phyloP scores from a whole-genome alignment of 2,113 vertebrate species.

The Callaeas wilsoni region DNA sequence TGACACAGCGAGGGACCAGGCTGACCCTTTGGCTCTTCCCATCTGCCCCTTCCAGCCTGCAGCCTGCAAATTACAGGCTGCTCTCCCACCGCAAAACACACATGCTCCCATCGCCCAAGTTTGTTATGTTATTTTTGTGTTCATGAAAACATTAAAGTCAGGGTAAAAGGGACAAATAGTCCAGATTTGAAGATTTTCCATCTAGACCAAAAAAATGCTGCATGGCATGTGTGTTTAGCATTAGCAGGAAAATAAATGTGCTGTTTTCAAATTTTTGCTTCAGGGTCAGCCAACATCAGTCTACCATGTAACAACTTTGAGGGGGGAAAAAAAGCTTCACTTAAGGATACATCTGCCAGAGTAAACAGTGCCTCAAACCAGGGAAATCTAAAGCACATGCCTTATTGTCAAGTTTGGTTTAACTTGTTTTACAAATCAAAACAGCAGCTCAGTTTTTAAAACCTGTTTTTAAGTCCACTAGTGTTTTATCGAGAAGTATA shows the following conservation, averaged over 20 bases:
- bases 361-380: conserved; percentile 73
- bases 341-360: conserved; percentile 67
- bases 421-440: conserved; percentile 71
- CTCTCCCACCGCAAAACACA: neutral
- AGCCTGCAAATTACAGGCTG: conserved; percentile 22
- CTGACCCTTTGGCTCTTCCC: neutral
- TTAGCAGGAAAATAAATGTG: conserved; percentile 71
- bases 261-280: conserved; percentile 71
- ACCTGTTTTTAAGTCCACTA: conserved; percentile 58
- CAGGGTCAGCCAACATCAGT: conserved; percentile 65
- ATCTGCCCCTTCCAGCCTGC: neutral
- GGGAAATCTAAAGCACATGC: conserved; percentile 75
- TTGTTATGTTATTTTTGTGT: conserved; percentile 25
- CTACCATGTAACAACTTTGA: conserved; percentile 68
- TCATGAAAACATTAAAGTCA: conserved; percentile 31
- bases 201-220: conserved; percentile 50
- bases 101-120: neutral
- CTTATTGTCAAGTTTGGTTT: conserved; percentile 73
- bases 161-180: conserved; percentile 56
- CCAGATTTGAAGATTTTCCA: conserved; percentile 59
- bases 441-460: conserved; percentile 66
- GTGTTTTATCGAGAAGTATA: conserved; percentile 46
- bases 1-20: fast-evolving
- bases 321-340: conserved; percentile 54
- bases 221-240: conserved; percentile 62